A percentile compares a stretch with the other conserved stretches of the same genome.
These are phyloP conservation scores for Odontothrips loti DNA, from an alignment of 2,888 invertebrate genomes.

Conservation along the genomic window DNA sequence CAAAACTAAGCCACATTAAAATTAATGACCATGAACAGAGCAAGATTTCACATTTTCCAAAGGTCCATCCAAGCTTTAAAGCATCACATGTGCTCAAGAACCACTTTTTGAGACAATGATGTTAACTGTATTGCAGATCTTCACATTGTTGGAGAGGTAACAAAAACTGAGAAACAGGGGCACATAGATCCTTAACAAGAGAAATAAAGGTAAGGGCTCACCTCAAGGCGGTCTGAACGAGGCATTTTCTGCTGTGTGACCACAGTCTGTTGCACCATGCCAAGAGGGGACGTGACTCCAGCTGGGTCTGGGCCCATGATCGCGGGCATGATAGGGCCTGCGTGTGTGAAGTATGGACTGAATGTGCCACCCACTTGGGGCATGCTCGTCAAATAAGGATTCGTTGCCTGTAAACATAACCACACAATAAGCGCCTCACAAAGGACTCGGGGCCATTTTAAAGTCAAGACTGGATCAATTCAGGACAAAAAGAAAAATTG, in stretches of 20 bases:
- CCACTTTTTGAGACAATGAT: too few relatives aligned
- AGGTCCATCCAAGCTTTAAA: too few relatives aligned
- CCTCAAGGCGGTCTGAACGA: slow-evolving; percentile 94
- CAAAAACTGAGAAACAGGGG: too few relatives aligned
- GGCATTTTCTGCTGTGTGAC: slow-evolving; percentile 89
- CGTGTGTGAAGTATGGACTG: slow-evolving; percentile 80
- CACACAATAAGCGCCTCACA: slow-evolving; percentile 38
- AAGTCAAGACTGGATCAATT: neutral
- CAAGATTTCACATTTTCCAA: too few relatives aligned
- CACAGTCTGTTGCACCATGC: slow-evolving; percentile 75
- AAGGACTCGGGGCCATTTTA: neutral
- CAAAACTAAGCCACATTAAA: too few relatives aligned
- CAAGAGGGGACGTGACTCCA: slow-evolving; percentile 73
- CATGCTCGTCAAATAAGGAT: slow-evolving; percentile 87
- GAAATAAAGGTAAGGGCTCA: slow-evolving; percentile 50
- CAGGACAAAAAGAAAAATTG: slow-evolving; percentile 1
- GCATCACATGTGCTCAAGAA: too few relatives aligned
- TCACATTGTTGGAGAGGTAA: too few relatives aligned
- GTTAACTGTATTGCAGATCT: too few relatives aligned
- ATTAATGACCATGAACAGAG: too few relatives aligned
- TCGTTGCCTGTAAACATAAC: slow-evolving; percentile 50
- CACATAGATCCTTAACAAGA: too few relatives aligned
- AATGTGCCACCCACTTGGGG: slow-evolving; percentile 85
- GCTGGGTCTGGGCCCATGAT: slow-evolving; percentile 81
- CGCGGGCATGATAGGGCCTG: slow-evolving; percentile 82